phyloP scores from a whole-genome alignment of 2,113 vertebrate species.

The Thomomys bottae region DNA sequence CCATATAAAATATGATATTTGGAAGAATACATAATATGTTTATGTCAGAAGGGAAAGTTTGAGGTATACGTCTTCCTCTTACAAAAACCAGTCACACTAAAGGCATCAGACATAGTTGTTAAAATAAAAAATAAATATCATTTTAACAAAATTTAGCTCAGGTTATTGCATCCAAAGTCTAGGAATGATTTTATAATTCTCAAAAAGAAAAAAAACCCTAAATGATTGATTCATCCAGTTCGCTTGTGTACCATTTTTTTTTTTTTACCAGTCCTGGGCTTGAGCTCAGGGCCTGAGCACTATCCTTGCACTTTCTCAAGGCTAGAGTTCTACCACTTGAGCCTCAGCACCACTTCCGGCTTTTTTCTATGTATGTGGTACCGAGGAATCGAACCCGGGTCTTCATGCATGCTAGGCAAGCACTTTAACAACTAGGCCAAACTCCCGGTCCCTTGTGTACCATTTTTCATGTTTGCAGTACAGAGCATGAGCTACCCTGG shows the following conservation, averaged over 20 bases:
- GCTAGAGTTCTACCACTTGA: too few relatives aligned
- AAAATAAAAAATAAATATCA: background rate
- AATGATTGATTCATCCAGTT: background rate
- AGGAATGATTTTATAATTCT: conserved; percentile 20
- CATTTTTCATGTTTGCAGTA: too few relatives aligned
- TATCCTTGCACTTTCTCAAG: too few relatives aligned
- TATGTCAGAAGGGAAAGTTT: background rate
- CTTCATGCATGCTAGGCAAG: too few relatives aligned
- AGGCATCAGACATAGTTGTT: background rate
- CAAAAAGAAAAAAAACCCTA: background rate
- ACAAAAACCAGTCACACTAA: conserved; percentile 15
- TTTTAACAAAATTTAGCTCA: background rate
- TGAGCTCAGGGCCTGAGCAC: too few relatives aligned
- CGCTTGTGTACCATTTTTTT: background rate
- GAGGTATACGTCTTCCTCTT: background rate
- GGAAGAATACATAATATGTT: background rate
- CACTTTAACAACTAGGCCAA: too few relatives aligned
- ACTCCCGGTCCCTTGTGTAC: too few relatives aligned
- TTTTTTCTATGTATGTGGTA: too few relatives aligned
- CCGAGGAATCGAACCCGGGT: too few relatives aligned
- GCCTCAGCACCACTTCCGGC: too few relatives aligned
- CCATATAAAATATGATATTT: background rate
- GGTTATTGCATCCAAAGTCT: background rate
- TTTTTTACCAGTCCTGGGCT: too few relatives aligned
- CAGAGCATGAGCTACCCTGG: too few relatives aligned